A percentile compares a stretch with the other conserved stretches of the same genome.
phyloP scores from a whole-genome alignment of 2,113 vertebrate species.

The Hypanus sabinus region DNA sequence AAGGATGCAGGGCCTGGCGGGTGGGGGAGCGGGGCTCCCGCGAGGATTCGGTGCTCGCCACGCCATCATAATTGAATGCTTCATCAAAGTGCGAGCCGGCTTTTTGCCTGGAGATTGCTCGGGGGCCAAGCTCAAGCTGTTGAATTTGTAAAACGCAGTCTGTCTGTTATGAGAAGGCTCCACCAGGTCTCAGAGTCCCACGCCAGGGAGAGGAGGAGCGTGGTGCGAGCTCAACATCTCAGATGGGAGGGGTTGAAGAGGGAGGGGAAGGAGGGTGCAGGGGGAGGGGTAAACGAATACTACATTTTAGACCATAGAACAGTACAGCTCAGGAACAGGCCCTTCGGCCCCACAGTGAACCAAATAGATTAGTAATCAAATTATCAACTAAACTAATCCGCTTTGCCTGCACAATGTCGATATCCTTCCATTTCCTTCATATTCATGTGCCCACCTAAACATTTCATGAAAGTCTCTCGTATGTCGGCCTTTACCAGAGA shows the following conservation, averaged over 20 bases:
- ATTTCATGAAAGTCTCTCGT: too few species aligned
- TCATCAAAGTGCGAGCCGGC: slow-evolving; percentile 17
- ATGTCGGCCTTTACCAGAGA: too few species aligned
- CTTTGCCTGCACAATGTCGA: too few species aligned
- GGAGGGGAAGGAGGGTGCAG: too few species aligned
- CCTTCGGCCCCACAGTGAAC: too few species aligned
- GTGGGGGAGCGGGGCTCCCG: neutral
- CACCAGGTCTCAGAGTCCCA: neutral
- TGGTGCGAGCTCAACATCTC: neutral
- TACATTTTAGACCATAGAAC: too few species aligned
- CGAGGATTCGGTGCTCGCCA: neutral
- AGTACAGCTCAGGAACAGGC: too few species aligned
- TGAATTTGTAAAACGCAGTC: slow-evolving; percentile 28
- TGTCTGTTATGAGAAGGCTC: slow-evolving; percentile 3
- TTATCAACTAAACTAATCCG: too few species aligned
- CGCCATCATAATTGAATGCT: slow-evolving; percentile 30
- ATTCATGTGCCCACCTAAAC: too few species aligned
- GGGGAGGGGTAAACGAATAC: too few species aligned
- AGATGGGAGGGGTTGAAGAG: neutral
- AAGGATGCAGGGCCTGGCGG: neutral
- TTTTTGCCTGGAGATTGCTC: slow-evolving; percentile 28
- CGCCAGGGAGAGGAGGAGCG: neutral
- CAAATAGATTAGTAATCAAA: too few species aligned
- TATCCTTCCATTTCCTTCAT: too few species aligned
- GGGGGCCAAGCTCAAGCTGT: slow-evolving; percentile 20